Conservation (phyloP, 1,140 invertebrate genomes). For the Cyrtorhinus lividipennis region DNA sequence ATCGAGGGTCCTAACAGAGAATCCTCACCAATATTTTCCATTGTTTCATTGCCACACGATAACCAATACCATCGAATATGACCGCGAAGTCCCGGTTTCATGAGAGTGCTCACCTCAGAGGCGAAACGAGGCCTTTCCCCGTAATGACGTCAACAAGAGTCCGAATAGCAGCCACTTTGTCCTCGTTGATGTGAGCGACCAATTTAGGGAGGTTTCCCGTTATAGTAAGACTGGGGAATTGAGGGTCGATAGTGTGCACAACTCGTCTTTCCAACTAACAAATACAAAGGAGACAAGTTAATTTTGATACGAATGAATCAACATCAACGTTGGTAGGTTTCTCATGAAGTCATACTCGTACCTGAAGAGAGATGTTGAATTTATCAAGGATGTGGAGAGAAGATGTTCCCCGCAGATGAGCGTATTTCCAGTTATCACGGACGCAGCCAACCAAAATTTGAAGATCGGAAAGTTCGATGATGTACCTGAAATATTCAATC, state of each 20-base stretch:
- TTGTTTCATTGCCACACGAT: no score
- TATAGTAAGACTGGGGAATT: constrained; percentile 67
- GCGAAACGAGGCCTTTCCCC: constrained; percentile 33
- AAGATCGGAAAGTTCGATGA: constrained; percentile 66
- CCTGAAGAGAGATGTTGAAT: constrained; percentile 75
- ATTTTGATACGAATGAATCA: constrained; percentile 5
- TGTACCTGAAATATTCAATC: constrained; percentile 59
- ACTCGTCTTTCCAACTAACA: constrained; percentile 56
- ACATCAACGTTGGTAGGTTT: neutral
- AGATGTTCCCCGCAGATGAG: constrained; percentile 64
- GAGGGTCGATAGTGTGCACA: constrained; percentile 66
- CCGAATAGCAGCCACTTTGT: constrained; percentile 55
- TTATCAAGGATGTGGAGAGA: constrained; percentile 75
- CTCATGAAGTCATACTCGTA: constrained; percentile 23
- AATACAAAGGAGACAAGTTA: no score
- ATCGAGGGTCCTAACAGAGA: no score
- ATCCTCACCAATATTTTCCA: no score
- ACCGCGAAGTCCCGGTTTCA: no score
- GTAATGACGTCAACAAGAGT: constrained; percentile 33
- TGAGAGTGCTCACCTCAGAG: constrained; percentile 28
- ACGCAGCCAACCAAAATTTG: constrained; percentile 77
- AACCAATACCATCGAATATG: no score
- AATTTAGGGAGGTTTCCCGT: constrained; percentile 72
- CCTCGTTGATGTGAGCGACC: constrained; percentile 78
- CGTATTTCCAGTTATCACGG: constrained; percentile 79